phyloP scores from a whole-genome alignment of 2,797 vertebrate genomes.

The Delichon dasypus region DNA sequence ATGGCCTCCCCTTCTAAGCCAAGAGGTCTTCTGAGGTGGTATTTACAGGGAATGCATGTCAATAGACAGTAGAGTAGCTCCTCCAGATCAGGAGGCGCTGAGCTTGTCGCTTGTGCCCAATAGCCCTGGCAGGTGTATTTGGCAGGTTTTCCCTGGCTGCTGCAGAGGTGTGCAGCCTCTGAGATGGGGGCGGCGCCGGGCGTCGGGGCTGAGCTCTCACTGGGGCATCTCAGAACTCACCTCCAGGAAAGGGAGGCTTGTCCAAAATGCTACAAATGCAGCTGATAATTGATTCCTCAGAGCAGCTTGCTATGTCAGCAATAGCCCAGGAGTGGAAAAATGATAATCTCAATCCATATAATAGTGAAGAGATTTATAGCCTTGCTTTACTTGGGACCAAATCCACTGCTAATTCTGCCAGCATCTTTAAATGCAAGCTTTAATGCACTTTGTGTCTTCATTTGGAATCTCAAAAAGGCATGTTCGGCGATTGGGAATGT shows the following conservation, averaged over 20 bases:
- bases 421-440: neutral
- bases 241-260: neutral
- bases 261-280: neutral
- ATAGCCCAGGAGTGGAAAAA: neutral
- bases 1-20: neutral
- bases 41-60: neutral
- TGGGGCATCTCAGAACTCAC: neutral
- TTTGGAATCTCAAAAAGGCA: neutral
- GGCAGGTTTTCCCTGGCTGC: neutral
- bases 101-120: neutral
- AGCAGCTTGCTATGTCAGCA: neutral
- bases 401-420: neutral
- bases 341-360: neutral
- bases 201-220: neutral
- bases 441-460: neutral
- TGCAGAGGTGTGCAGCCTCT: neutral
- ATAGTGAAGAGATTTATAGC: neutral
- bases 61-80: neutral
- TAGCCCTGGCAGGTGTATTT: neutral
- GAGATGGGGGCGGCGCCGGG: fast-evolving
- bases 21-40: neutral
- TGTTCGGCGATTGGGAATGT: neutral
- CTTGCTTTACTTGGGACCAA: neutral
- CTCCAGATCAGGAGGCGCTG: neutral
- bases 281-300: neutral